Evolutionary conservation across 2,797 vertebrate species (phyloP).

Genomic region (Poeciliopsis infans): DNA sequence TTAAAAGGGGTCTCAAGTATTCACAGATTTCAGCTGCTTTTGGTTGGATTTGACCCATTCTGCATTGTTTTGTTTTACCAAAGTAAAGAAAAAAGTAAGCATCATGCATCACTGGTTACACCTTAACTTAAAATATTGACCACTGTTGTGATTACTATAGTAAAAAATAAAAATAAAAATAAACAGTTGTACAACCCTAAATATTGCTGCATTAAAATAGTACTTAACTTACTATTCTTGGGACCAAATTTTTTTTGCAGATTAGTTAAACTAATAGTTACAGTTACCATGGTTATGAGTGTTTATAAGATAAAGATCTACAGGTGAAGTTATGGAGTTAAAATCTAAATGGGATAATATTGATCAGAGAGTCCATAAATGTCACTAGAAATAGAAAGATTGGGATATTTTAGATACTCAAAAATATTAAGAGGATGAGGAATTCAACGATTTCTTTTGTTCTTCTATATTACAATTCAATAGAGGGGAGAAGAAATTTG

Average conservation of each 20-base stretch:
- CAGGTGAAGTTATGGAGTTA: not conserved
- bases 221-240: not conserved
- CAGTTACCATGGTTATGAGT: not conserved
- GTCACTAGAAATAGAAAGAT: not conserved
- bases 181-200: not conserved
- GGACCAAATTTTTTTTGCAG: not conserved
- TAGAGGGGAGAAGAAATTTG: not conserved
- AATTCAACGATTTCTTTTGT: not conserved
- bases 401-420: not conserved
- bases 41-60: not conserved
- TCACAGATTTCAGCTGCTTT: not conserved
- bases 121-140: not conserved
- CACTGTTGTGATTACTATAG: not conserved
- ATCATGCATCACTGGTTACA: not conserved
- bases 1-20: not conserved
- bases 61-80: not conserved
- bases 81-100: not conserved
- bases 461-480: not conserved
- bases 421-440: not conserved
- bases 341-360: not conserved
- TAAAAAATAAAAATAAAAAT: not conserved
- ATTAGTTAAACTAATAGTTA: too few relatives aligned
- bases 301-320: not conserved
- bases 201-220: not conserved
- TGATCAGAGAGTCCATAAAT: not conserved